phyloP scores from a whole-genome alignment of 2,888 invertebrate species.

The Lumbricus terrestris region DNA sequence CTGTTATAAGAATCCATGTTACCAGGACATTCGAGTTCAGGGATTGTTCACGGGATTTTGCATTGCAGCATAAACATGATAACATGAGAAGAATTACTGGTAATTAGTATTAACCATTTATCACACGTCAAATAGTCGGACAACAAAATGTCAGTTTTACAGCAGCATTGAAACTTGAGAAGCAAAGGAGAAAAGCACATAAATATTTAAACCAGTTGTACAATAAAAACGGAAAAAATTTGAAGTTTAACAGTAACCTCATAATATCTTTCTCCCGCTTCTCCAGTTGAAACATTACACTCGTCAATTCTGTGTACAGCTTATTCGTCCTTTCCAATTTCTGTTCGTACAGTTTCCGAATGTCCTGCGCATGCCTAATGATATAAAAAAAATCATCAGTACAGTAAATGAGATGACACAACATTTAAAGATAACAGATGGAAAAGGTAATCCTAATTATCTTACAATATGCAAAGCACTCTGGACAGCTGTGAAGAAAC shows the following conservation, averaged over 20 bases:
- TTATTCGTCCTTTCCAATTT: constrained; percentile 88
- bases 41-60: not conserved
- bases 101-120: too few relatives aligned
- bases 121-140: too few relatives aligned
- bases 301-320: constrained; percentile 82
- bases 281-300: constrained; percentile 80
- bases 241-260: constrained; percentile 61
- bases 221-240: not conserved
- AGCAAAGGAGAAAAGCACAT: not conserved
- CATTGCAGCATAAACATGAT: not conserved
- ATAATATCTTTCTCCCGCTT: constrained; percentile 76
- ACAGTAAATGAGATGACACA: not conserved
- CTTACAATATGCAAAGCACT: not conserved
- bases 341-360: constrained; percentile 83
- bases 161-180: not conserved
- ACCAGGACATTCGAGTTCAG: not conserved
- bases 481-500: not conserved
- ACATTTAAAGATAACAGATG: not conserved
- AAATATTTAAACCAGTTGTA: not conserved
- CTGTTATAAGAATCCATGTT: not conserved
- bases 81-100: not conserved
- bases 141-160: too few relatives aligned
- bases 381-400: not conserved
- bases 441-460: not conserved
- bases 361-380: constrained; percentile 73